Percentiles rank a stretch among this genome's conserved stretches.
Conservation (phyloP, 2,797 vertebrate genomes). For the Psittacula echo region DNA sequence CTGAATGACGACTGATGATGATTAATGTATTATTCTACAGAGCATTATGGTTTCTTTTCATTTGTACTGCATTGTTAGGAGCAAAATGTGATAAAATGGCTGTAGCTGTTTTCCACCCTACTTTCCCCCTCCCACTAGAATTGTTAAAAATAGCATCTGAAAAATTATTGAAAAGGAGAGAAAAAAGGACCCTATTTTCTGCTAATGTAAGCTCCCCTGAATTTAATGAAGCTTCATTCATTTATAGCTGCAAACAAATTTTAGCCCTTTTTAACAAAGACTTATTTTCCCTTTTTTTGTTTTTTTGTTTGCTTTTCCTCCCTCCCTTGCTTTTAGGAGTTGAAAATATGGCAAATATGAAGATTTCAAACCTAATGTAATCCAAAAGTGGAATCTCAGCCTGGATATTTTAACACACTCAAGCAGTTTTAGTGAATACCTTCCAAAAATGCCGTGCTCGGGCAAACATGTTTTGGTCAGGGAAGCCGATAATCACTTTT, state of each 20-base stretch:
- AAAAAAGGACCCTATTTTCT: constrained; percentile 33
- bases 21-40: constrained; percentile 75
- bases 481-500: neutral
- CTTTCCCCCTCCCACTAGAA: constrained; percentile 36
- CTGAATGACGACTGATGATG: constrained; percentile 77
- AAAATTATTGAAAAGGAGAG: constrained; percentile 42
- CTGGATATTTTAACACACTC: neutral
- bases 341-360: constrained; percentile 16
- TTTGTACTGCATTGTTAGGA: constrained; percentile 68
- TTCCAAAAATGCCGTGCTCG: neutral
- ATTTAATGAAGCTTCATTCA: constrained; percentile 38
- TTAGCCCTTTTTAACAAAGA: neutral
- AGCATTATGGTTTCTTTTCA: constrained; percentile 65
- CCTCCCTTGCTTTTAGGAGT: neutral
- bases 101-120: constrained; percentile 59
- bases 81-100: constrained; percentile 67
- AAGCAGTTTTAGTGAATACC: neutral
- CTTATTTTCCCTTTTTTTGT: neutral
- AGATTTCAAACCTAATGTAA: constrained; percentile 2
- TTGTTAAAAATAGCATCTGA: constrained; percentile 59
- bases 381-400: constrained; percentile 2
- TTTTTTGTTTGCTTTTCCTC: neutral
- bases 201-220: constrained; percentile 34
- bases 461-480: neutral
- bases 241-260: constrained; percentile 6